A percentile compares a stretch with the other conserved stretches of the same genome.
phyloP scores from a whole-genome alignment of 2,888 invertebrate genomes.

The Taphrorychus bicolor region DNA sequence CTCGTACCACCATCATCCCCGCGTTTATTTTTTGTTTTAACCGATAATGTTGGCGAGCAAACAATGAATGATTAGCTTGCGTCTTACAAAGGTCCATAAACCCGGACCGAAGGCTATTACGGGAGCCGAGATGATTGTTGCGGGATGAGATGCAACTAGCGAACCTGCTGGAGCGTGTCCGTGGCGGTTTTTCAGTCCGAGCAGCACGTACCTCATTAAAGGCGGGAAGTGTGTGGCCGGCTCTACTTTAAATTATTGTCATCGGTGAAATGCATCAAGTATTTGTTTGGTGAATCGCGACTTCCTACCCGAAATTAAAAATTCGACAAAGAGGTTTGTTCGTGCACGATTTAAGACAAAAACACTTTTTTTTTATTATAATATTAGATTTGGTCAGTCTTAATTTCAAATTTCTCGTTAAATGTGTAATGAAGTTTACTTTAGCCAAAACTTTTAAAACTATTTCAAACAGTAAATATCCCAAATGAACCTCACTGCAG shows the following conservation, averaged over 20 bases:
- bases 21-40: conserved; percentile 23
- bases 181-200: conserved; percentile 44
- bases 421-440: too few relatives aligned
- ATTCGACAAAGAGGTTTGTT: too few relatives aligned
- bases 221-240: conserved; percentile 54
- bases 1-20: conserved; percentile 3
- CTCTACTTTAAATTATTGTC: neutral
- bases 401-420: too few relatives aligned
- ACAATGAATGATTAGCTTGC: conserved; percentile 36
- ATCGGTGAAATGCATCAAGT: too few relatives aligned
- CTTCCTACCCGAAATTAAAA: too few relatives aligned
- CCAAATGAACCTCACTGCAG: too few relatives aligned
- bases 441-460: too few relatives aligned
- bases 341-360: too few relatives aligned
- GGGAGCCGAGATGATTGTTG: conserved; percentile 41
- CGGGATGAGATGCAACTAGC: conserved; percentile 42
- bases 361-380: too few relatives aligned
- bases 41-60: conserved; percentile 33
- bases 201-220: conserved; percentile 59
- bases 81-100: conserved; percentile 32
- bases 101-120: conserved; percentile 36
- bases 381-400: too few relatives aligned
- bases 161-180: conserved; percentile 47
- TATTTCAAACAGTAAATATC: too few relatives aligned
- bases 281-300: too few relatives aligned